phyloP scores from a whole-genome alignment of 2,113 vertebrate species.

The Hymenochirus boettgeri region DNA sequence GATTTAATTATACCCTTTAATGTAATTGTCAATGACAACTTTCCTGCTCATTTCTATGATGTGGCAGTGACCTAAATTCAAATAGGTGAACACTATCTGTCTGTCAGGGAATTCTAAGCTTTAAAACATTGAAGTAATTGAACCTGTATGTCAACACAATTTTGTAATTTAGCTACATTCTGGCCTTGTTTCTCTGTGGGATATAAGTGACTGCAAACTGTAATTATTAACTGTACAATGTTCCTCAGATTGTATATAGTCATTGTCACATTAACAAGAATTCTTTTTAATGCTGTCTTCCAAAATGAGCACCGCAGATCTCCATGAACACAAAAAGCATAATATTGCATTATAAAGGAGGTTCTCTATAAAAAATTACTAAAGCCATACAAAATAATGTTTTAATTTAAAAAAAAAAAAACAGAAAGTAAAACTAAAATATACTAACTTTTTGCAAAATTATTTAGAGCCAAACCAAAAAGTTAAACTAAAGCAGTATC shows the following conservation, averaged over 20 bases:
- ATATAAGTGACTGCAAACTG: slow-evolving; percentile 53
- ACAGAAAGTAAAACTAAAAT: no score
- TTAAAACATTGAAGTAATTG: slow-evolving; percentile 47
- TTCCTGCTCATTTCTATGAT: slow-evolving; percentile 49
- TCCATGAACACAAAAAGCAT: slow-evolving; percentile 26
- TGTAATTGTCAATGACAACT: slow-evolving; percentile 33
- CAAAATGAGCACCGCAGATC: slow-evolving; percentile 58
- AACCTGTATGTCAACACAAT: slow-evolving; percentile 46
- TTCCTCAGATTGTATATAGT: slow-evolving; percentile 55
- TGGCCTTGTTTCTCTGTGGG: slow-evolving; percentile 46
- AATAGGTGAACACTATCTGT: slow-evolving; percentile 39
- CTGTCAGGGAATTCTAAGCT: slow-evolving; percentile 39
- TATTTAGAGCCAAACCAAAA: no score
- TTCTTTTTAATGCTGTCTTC: slow-evolving; percentile 67
- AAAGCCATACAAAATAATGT: no score
- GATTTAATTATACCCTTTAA: slow-evolving; percentile 46
- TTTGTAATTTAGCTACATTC: slow-evolving; percentile 52
- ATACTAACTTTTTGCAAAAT: no score
- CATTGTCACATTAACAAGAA: slow-evolving; percentile 58
- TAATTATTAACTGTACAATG: slow-evolving; percentile 71
- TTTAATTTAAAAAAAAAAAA: no score
- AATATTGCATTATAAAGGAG: no score
- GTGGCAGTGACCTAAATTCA: slow-evolving; percentile 45
- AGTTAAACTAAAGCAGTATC: no score
- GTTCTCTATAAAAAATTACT: neutral